These are phyloP conservation scores for Eclectus roratus DNA, from an alignment of 2,113 vertebrate genomes.

Conservation along the genomic window DNA sequence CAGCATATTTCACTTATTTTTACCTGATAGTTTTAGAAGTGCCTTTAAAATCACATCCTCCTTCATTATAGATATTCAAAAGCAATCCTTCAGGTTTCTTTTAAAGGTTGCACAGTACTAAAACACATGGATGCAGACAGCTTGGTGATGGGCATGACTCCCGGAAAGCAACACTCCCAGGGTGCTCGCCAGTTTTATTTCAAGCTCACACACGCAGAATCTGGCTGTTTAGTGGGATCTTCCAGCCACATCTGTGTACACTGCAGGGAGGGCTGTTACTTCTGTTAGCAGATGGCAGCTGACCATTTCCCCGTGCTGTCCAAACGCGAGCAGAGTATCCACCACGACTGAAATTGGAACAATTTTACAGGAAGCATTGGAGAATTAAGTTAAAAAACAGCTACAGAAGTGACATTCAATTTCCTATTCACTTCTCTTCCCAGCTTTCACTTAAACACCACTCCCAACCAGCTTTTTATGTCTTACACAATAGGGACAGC, in stretches of 20 bases:
- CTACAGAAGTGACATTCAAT: neutral
- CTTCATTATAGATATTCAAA: neutral
- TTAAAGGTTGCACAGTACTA: neutral
- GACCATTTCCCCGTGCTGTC: neutral
- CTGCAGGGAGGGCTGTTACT: neutral
- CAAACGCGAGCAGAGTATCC: slow-evolving; percentile 10
- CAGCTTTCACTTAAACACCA: neutral
- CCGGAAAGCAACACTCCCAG: neutral
- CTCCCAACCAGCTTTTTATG: neutral
- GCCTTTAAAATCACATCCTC: slow-evolving; percentile 7
- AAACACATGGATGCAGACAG: slow-evolving; percentile 3
- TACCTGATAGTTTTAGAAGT: slow-evolving; percentile 20
- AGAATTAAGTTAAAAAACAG: slow-evolving; percentile 23
- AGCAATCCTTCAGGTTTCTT: slow-evolving; percentile 2
- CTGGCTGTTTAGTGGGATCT: neutral
- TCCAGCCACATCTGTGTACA: neutral
- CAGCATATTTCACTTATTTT: slow-evolving; percentile 28
- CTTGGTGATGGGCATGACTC: neutral
- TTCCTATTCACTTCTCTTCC: neutral
- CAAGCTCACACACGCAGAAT: neutral
- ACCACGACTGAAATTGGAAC: slow-evolving; percentile 5
- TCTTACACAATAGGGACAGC: neutral
- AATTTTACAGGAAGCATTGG: neutral
- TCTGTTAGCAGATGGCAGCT: slow-evolving; percentile 19
- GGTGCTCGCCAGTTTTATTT: neutral